Conservation (phyloP, 2,888 invertebrate genomes). For the Geophilus truncorum region DNA sequence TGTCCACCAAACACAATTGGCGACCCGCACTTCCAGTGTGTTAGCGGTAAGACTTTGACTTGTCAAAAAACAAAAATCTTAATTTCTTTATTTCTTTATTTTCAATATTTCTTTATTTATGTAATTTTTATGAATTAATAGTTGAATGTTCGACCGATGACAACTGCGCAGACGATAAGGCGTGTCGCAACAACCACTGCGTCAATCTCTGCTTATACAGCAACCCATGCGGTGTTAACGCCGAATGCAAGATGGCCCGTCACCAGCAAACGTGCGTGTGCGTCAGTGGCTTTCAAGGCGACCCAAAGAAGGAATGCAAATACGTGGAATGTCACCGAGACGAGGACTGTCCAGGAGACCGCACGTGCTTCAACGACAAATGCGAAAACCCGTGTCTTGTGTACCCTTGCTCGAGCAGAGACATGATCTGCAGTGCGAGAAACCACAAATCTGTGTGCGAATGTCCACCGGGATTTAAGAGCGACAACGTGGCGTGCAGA, state of each 20-base stretch:
- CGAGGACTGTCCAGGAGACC: conserved; percentile 55
- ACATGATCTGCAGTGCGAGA: conserved; percentile 41
- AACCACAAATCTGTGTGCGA: conserved; percentile 38
- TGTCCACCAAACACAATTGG: conserved; percentile 59
- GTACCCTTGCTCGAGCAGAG: conserved; percentile 43
- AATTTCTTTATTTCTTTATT: background rate
- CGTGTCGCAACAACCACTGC: conserved; percentile 72
- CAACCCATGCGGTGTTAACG: conserved; percentile 42
- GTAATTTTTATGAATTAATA: conserved; percentile 48
- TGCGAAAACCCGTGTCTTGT: conserved; percentile 66
- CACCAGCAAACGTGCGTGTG: conserved; percentile 75
- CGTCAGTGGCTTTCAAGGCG: conserved; percentile 63
- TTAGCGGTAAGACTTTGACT: conserved; percentile 36
- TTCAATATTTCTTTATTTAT: background rate
- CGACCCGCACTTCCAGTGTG: conserved; percentile 40
- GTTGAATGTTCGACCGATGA: conserved; percentile 73
- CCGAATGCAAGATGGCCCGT: conserved; percentile 56
- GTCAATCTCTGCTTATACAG: conserved; percentile 63
- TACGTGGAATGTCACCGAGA: conserved; percentile 36
- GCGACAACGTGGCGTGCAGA: conserved; percentile 31
- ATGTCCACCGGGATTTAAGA: conserved; percentile 42
- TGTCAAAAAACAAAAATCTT: too few relatives aligned
- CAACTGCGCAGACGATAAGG: conserved; percentile 81
- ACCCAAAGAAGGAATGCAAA: conserved; percentile 36
- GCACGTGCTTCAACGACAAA: conserved; percentile 71